phyloP scores from a whole-genome alignment of 2,888 invertebrate species.

The Amphipyra tragopoginis region DNA sequence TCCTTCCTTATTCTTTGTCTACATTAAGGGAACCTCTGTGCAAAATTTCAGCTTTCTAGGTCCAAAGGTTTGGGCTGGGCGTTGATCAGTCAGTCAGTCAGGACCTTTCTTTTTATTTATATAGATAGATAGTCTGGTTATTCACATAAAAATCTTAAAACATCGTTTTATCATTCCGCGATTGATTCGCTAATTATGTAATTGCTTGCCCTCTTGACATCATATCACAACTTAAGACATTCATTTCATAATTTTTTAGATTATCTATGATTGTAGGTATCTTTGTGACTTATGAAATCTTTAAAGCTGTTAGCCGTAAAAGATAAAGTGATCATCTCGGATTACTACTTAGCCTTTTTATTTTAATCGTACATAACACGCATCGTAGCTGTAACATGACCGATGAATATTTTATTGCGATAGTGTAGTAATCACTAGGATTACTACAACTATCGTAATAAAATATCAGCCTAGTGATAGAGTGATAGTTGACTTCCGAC shows the following conservation, averaged over 20 bases:
- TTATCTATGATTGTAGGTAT: conserved; percentile 1
- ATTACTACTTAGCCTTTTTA: conserved; percentile 3
- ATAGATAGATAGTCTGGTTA: too few species aligned
- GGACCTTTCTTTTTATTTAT: too few species aligned
- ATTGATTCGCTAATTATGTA: conserved; percentile 28
- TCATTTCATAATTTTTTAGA: conserved; percentile 26
- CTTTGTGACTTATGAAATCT: conserved; percentile 22
- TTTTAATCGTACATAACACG: conserved; percentile 11
- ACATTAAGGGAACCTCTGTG: too few species aligned
- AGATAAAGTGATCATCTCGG: conserved; percentile 10
- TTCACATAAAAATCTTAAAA: conserved; percentile 3
- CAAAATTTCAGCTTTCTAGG: too few species aligned
- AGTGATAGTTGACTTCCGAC: conserved; percentile 7
- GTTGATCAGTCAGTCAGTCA: too few species aligned
- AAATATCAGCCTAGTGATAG: too few species aligned
- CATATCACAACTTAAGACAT: conserved; percentile 8
- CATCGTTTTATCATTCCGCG: background rate
- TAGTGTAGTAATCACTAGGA: background rate
- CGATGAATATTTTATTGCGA: conserved; percentile 25
- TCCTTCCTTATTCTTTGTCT: too few species aligned
- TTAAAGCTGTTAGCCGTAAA: conserved; percentile 11
- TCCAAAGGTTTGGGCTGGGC: too few species aligned
- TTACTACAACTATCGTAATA: too few species aligned
- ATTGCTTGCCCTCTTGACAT: conserved; percentile 22
- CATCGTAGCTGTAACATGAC: conserved; percentile 4